Conservation (phyloP, 2,113 vertebrate genomes). For the Thunnus thynnus region DNA sequence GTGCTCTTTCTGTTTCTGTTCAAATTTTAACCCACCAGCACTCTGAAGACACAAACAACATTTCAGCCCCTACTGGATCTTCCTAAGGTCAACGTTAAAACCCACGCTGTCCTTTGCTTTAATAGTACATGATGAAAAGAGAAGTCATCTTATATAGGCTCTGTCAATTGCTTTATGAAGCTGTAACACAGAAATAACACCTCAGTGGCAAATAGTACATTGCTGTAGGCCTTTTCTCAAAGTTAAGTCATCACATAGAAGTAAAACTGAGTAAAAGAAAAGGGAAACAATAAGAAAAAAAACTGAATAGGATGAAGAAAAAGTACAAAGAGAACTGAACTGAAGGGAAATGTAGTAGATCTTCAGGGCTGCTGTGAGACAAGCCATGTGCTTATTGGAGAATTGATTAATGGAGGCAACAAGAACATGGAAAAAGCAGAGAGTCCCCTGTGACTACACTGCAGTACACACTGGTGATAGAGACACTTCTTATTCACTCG, state of each 20-base stretch:
- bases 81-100: slow-evolving; percentile 16
- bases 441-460: slow-evolving; percentile 46
- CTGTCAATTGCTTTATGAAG: slow-evolving; percentile 5
- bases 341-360: background rate
- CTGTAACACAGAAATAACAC: background rate
- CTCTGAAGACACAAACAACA: background rate
- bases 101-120: background rate
- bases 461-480: slow-evolving; percentile 2
- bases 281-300: background rate
- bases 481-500: slow-evolving; percentile 24
- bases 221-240: background rate
- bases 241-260: slow-evolving; percentile 29
- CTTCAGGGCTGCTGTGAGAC: background rate
- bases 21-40: background rate
- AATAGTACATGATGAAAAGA: slow-evolving; percentile 23
- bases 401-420: slow-evolving; percentile 64
- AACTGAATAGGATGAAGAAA: background rate
- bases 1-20: slow-evolving; percentile 6
- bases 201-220: background rate
- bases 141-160: background rate
- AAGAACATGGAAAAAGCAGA: slow-evolving; percentile 40
- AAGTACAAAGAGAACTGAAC: background rate
- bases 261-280: background rate
- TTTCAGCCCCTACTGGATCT: background rate
- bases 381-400: slow-evolving; percentile 38